Evolutionary conservation across 1,140 invertebrate genomes (phyloP), one percentile per base, ranked within the genome.

Genomic region (Aplysia californica): DNA sequence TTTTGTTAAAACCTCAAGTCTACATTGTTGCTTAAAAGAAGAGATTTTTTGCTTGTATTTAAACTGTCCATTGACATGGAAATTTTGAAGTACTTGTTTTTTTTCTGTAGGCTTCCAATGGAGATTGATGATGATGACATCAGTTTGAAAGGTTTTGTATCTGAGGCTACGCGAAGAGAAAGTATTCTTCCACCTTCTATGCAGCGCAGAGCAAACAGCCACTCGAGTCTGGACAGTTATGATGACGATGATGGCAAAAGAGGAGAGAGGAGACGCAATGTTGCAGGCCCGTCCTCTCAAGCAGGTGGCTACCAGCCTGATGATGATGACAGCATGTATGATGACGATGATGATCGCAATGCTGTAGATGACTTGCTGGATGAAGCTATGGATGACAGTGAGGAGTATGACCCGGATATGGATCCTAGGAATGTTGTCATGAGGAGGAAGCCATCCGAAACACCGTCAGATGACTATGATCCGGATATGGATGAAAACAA

Each of bases 351-450:
- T 21, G 83, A 79, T 23, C 68, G 76, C 26, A 79, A 44, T 21
- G 86, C 85, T 38, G 83, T 90, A n/a, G 85, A 85, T 75, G 86
- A 89, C 39, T 76, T 89, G 1, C 74, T 90, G 29, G 87, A 90
- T 73, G 89, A 90, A 68, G 88, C 88, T 1, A 78, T 89, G 73
- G 85, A 85, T 76, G 70, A 73, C 38, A 61, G 33, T 4, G 72
- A 75, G 36, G 71, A 41, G 6, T 73, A 73, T 23, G 72, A 75
- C 41, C 38, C 59, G n/a, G 72, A 75, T 20, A 75, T 75, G 72
- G 72, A 75, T 35, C 72, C 72, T 21, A 75, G 29, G 20, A 75
- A 75, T 66, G 72, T 75, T 1, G 72, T 75, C 4, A 20, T 75
- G 15, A 23, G 72, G 35, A 4, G 59, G 1, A 55, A 71, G 31